Evolutionary conservation across 2,113 vertebrate genomes (phyloP).

Genomic region (Laterallus jamaicensis): DNA sequence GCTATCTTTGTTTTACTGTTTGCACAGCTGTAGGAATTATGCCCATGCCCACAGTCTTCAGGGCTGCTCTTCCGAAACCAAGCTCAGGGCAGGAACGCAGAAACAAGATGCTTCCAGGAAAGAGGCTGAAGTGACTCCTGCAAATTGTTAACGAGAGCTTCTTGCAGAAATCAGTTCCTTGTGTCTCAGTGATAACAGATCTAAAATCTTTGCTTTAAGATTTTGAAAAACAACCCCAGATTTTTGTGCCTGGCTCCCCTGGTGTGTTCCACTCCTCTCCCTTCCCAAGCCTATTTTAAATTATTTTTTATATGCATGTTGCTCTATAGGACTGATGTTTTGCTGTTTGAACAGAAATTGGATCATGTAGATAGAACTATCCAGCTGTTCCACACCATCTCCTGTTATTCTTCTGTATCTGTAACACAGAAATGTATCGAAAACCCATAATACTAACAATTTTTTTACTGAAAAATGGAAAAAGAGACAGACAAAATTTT

Average conservation of each 20-base stretch:
- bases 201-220: not conserved
- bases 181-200: not conserved
- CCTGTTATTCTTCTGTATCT: not conserved
- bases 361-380: not conserved
- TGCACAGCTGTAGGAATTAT: slow-evolving; percentile 35
- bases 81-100: not conserved
- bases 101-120: not conserved
- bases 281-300: not conserved
- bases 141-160: not conserved
- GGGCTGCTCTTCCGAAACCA: not conserved
- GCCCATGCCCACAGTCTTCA: slow-evolving; percentile 5
- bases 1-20: slow-evolving; percentile 31
- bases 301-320: not conserved
- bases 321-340: not conserved
- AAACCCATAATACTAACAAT: not conserved
- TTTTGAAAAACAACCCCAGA: not conserved
- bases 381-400: not conserved
- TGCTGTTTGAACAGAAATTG: not conserved
- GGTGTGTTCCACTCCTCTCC: not conserved
- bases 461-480: not conserved
- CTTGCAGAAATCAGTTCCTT: not conserved
- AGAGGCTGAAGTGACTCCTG: not conserved
- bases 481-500: not conserved
- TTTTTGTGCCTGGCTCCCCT: not conserved
- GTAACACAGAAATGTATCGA: not conserved